Base-by-base conservation (phyloP, 2,797 vertebrate genomes). In the Dallia pectoralis region DNA sequence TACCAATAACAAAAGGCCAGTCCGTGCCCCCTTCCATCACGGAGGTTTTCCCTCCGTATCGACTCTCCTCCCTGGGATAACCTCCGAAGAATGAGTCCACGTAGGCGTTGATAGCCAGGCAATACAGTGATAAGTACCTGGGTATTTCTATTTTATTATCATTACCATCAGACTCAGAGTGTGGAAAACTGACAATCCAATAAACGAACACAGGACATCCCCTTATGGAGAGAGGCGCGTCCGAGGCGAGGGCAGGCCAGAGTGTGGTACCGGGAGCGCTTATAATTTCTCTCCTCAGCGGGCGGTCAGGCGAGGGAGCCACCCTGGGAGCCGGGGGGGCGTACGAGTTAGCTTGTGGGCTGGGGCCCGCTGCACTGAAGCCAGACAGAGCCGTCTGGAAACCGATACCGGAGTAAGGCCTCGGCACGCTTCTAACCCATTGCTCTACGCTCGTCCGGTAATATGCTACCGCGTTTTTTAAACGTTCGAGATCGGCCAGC, bases 131-230 rank as follows among this genome's bases (percentile, higher is more conserved):
- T 92, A 91, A 93, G 91, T 90, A 92, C 87, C 82, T 74, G 87
- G 91, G 91, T 93, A 92, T 93, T 93, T 91, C 90, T 91, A 90
- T 91, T 92, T 91, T 92, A 93, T 92, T 89, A 91, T 92, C 88
- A 91, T 92, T 92, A 89, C 89, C 87, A 86, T 88, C 83, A 85
- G 82, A 86, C 87, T 79, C 87, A 82, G 87, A 79, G 70, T 80
- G 81, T n/a, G n/a, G n/a, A n/a, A 89, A 85, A 85, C 87, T 88
- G 89, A 88, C 92, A 93, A 91, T 93, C 90, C 90, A 93, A 93
- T 93, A 92, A 92, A 86, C 90, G 86, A 90, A 89, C 79, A 88
- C 80, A 76, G 75, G 86, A 91, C 90, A 87, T 89, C 91, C 84
- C 77, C 84, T 85, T 66, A 74, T 78, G 83, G 83, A n/a, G 6